These are phyloP conservation scores for Brienomyrus longianalis DNA, from an alignment of 2,113 vertebrate genomes.

Conservation along the genomic window DNA sequence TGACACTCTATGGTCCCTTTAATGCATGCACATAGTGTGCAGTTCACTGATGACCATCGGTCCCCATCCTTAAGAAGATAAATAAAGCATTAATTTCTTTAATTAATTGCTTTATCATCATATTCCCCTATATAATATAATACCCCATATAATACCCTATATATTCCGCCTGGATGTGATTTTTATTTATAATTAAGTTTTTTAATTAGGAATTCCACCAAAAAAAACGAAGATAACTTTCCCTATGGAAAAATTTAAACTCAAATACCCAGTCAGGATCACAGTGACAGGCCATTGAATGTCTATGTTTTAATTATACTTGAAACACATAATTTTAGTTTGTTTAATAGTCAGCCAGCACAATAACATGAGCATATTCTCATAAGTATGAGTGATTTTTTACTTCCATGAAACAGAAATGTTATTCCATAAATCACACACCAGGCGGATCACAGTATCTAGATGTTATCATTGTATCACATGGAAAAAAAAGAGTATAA, in stretches of 20 bases:
- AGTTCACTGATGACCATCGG: slow-evolving; percentile 95
- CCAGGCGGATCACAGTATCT: neutral
- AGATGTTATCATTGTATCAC: neutral
- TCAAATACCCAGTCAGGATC: neutral
- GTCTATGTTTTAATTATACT: neutral
- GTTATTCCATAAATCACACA: neutral
- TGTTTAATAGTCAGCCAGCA: neutral
- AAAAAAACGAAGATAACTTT: neutral
- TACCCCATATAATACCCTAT: neutral
- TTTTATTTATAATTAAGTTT: neutral
- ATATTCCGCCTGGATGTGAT: neutral
- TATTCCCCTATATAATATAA: neutral
- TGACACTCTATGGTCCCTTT: slow-evolving; percentile 81
- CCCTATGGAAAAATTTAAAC: neutral
- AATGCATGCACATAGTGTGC: slow-evolving; percentile 85
- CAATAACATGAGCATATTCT: neutral
- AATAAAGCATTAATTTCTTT: neutral
- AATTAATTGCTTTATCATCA: neutral
- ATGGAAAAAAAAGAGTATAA: neutral
- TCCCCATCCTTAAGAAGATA: slow-evolving; percentile 75
- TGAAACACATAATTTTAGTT: neutral
- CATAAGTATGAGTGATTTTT: neutral
- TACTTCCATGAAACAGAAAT: neutral
- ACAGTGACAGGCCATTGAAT: neutral
- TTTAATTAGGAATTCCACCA: neutral